Conservation (phyloP, 2,797 vertebrate species). For the Cercopithecus neglectus region DNA sequence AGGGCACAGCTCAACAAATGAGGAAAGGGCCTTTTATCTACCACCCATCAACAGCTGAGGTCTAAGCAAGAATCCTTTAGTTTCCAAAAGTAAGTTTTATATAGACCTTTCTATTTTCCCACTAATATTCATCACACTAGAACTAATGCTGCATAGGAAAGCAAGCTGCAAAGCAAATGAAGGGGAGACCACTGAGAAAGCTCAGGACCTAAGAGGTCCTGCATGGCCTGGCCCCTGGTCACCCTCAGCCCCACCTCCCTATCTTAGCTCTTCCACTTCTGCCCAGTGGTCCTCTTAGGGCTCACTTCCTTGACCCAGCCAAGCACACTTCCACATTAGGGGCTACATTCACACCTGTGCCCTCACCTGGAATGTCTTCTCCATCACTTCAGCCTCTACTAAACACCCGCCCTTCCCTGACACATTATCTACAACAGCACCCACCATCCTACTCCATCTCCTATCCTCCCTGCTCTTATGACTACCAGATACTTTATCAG, state of each 20-base stretch:
- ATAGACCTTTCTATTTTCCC: neutral
- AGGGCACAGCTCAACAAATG: neutral
- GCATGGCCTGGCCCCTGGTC: neutral
- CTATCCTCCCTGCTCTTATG: neutral
- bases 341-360: neutral
- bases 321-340: neutral
- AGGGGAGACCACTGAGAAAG: neutral
- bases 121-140: neutral
- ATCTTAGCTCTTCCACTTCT: neutral
- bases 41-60: too few relatives aligned
- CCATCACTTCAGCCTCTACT: neutral
- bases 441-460: too few relatives aligned
- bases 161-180: neutral
- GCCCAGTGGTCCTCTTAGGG: neutral
- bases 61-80: neutral
- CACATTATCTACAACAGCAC: neutral
- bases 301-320: neutral
- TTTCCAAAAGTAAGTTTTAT: neutral
- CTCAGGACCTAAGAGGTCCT: neutral
- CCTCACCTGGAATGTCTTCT: neutral
- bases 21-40: neutral
- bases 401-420: neutral
- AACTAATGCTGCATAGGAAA: neutral
- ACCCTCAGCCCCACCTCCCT: too few relatives aligned
- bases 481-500: fast-evolving